Base-by-base conservation (phyloP, 2,888 invertebrate genomes). In the Nematopogon swammerdamellus region DNA sequence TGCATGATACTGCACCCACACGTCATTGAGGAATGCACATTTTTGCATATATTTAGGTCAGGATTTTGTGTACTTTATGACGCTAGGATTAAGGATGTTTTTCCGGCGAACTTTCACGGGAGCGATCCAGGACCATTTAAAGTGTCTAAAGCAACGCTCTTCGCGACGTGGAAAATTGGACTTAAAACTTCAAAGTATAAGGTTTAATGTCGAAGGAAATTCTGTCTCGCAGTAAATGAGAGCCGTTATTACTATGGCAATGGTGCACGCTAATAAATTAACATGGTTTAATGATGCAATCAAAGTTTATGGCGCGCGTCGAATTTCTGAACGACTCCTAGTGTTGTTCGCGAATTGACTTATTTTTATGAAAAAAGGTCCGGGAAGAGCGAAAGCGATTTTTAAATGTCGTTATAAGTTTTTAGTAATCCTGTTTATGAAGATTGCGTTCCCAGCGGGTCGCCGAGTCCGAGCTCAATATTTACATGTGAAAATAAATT, bases 231-330 rank as follows among this genome's bases (percentile, higher is more conserved):
- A 36, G 64, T 66, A 68, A 68, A 70, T 68, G 71, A 68, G 70
- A 71, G 63, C 60, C 63, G 70, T 68, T 68, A 36, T 36, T 8
- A 36, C 36, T 36, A 36, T 36, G 36, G 36, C 36, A 36, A 36
- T 36, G 36, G 64, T 25, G 72, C 67, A 69, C 66, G 65, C 67
- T 70, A 72, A 79, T 80, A 80, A 79, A 79, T 80, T 79, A 79
- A 68, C 70, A 68, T 70, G 67, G 68, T 75, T 76, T 80, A 80
- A 80, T 77, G 76, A 75, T 68, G 73, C 77, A 79, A 80, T 80
- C 79, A 77, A 77, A 75, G 69, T 80, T 80, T 79, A 80, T 75
- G 80, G 75, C 67, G 72, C 77, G 73, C 65, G 67, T 66, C 80
- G 76, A 80, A 79, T 80, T 70, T 70, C 58, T 64, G 55, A 52